phyloP scores from a whole-genome alignment of 2,797 vertebrate species.

The Vultur gryphus region DNA sequence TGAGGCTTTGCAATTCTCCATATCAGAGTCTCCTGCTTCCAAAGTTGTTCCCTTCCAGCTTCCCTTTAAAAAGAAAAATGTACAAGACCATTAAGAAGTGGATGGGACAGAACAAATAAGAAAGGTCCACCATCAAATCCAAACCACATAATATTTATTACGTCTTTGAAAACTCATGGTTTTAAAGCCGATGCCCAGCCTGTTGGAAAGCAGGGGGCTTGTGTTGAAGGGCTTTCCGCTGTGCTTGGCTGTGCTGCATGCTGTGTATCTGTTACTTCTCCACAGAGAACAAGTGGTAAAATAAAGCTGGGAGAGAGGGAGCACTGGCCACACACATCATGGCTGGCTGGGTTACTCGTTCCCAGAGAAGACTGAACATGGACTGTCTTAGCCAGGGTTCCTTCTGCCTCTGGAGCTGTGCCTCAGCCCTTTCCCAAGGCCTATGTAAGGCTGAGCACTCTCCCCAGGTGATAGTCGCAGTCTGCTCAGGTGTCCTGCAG shows the following conservation, averaged over 20 bases:
- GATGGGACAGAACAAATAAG: background rate
- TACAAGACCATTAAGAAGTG: background rate
- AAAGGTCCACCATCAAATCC: background rate
- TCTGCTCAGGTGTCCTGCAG: background rate
- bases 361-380: background rate
- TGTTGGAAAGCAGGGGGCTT: accelerated
- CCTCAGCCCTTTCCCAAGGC: background rate
- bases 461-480: background rate
- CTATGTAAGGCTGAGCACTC: background rate
- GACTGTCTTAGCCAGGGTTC: background rate
- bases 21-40: background rate
- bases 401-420: background rate
- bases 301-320: background rate
- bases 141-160: background rate
- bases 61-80: background rate
- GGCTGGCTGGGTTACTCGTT: background rate
- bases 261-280: background rate
- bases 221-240: background rate
- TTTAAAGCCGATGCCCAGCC: background rate
- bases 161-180: background rate
- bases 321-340: accelerated
- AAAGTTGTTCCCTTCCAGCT: background rate
- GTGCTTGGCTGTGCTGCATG: background rate
- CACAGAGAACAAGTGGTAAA: background rate
- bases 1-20: background rate